These are phyloP conservation scores for Achroia grisella DNA, from an alignment of 1,140 invertebrate genomes.

Conservation along the genomic window DNA sequence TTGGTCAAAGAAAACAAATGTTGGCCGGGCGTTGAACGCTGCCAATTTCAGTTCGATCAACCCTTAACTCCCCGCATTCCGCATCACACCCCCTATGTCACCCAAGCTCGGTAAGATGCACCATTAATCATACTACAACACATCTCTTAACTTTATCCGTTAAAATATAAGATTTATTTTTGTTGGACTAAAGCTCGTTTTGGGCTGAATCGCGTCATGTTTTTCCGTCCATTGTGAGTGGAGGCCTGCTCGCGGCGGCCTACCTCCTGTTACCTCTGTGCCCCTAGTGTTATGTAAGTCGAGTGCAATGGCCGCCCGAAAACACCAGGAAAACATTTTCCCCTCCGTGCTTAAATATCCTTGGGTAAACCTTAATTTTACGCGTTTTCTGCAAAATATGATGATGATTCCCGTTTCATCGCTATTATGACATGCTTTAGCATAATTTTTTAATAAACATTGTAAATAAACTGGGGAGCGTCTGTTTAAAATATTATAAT, in stretches of 20 bases:
- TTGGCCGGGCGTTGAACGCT: slow-evolving; percentile 47
- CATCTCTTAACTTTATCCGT: slow-evolving; percentile 19
- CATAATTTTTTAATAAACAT: slow-evolving; percentile 17
- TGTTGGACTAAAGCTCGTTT: slow-evolving; percentile 29
- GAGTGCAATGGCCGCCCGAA: slow-evolving; percentile 64
- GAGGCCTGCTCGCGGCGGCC: slow-evolving; percentile 19
- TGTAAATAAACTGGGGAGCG: background rate
- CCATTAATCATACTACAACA: slow-evolving; percentile 56
- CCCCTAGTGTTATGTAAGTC: slow-evolving; percentile 66
- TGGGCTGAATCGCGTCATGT: slow-evolving; percentile 11
- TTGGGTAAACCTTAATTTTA: slow-evolving; percentile 23
- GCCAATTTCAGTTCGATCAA: slow-evolving; percentile 64
- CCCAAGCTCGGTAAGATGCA: slow-evolving; percentile 35
- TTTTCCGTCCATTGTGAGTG: slow-evolving; percentile 23
- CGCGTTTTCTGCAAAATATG: slow-evolving; percentile 21
- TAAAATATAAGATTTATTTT: slow-evolving; percentile 38
- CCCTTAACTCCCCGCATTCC: slow-evolving; percentile 32
- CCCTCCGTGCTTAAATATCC: slow-evolving; percentile 27
- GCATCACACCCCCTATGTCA: slow-evolving; percentile 19
- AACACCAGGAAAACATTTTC: slow-evolving; percentile 37
- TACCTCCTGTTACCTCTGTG: slow-evolving; percentile 56
- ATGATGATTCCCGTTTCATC: slow-evolving; percentile 20
- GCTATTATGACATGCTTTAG: slow-evolving; percentile 10
- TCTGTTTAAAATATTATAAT: slow-evolving; percentile 1
- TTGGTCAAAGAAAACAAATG: slow-evolving; percentile 28